Evolutionary conservation across 2,888 invertebrate genomes (phyloP), one percentile per base, ranked within the genome.

Genomic region (Plagodis dolabraria): DNA sequence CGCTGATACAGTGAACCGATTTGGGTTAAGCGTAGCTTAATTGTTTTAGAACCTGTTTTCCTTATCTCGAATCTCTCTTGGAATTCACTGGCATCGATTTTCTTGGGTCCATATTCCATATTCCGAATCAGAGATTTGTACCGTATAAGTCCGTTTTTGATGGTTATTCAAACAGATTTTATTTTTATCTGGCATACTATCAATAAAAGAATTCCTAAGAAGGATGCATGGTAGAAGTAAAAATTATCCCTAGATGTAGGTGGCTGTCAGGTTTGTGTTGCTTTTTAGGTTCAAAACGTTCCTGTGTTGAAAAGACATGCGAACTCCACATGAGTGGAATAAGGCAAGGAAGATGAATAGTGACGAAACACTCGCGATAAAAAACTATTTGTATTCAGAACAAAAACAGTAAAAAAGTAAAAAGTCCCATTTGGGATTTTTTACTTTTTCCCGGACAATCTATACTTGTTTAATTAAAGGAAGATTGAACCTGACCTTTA

Each of bases 11-110:
- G 54, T 38, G 60, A 53, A 60, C 44, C 63, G 53, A 61, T 66
- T 68, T 62, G 54, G 64, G 63, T 62, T 64, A 68, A 68, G 53
- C 53, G 55, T 33, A 12, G 57, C 33, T 49, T 53, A 64, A 68
- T 66, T 56, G 60, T 53, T 59, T 54, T 53, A 43, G 43, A 52
- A 52, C 57, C 33, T 33, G 50, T 51, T 54, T 59, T 47, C 7
- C 45, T 56, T 60, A 56, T 60, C 60, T 46, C 5, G 33, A 34
- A 38, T 60, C 52, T 48, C 12, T 46, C 36, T 49, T 48, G 43
- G 33, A 52, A 50, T 49, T 43, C 36, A 22, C n/a, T 22, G 38
- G 12, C 11, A 53, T 53, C 40, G 44, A 46, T 42, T 48, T 56
- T 40, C 40, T 49, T 48, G 0, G 36, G 40, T n/a, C 7, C 7